Percentiles rank a stretch among this genome's conserved stretches.
phyloP scores from a whole-genome alignment of 2,888 invertebrate genomes.

The Drosophila atroscutellata region DNA sequence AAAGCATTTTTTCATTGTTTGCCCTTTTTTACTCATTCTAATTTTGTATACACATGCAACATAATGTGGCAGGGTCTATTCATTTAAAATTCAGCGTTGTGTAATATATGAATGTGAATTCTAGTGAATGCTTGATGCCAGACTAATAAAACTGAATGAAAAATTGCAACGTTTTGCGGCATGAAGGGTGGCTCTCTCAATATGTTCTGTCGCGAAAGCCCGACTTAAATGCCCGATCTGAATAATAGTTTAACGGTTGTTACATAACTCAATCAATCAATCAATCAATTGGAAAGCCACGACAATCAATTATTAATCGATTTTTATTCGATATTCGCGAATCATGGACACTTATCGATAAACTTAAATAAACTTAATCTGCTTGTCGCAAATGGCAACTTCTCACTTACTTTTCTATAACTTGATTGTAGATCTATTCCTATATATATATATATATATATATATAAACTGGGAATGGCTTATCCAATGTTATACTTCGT shows the following conservation, averaged over 20 bases:
- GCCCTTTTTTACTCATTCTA: constrained; percentile 28
- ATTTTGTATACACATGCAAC: constrained; percentile 60
- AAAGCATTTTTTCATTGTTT: constrained; percentile 29
- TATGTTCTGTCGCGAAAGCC: too few relatives aligned
- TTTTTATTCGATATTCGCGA: not conserved
- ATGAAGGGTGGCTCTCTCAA: not conserved
- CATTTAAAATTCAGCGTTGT: not conserved
- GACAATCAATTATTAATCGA: too few relatives aligned
- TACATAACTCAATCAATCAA: not conserved
- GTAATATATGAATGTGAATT: not conserved
- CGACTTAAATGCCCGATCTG: not conserved
- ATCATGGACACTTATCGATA: not conserved
- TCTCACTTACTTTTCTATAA: not conserved
- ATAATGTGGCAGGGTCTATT: constrained; percentile 18
- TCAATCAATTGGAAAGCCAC: not conserved
- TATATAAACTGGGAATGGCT: not conserved
- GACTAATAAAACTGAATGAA: not conserved
- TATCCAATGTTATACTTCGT: not conserved
- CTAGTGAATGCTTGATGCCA: not conserved
- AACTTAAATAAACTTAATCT: not conserved
- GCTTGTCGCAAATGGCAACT: not conserved
- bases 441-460: too few relatives aligned
- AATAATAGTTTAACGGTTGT: not conserved
- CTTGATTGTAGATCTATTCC: not conserved
- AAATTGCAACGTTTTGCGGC: too few relatives aligned